Percentiles rank a stretch among this genome's conserved stretches.
Conservation (phyloP, 1,140 invertebrate genomes). For the Microplitis demolitor region DNA sequence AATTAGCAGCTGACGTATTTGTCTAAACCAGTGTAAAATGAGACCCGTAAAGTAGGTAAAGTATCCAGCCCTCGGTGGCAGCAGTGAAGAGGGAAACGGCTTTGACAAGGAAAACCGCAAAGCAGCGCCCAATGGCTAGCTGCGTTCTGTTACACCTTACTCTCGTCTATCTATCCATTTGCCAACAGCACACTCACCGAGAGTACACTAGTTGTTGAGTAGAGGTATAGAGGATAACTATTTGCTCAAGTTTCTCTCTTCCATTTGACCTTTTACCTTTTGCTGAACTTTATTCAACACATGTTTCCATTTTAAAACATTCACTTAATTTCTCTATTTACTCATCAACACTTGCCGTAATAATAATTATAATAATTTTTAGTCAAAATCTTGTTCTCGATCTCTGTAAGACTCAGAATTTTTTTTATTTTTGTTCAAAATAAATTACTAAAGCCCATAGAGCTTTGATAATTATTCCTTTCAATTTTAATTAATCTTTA, state of each 20-base stretch:
- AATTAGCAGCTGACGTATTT: no score
- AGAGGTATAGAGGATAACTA: not conserved
- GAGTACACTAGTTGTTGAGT: not conserved
- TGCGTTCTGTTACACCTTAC: not conserved
- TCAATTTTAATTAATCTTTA: no score
- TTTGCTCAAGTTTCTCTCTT: not conserved
- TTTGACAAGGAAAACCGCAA: constrained; percentile 53
- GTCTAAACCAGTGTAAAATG: no score
- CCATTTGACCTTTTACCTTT: not conserved
- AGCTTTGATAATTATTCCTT: no score
- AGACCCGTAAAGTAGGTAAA: not conserved
- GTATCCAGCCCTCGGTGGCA: not conserved
- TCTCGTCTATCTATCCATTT: not conserved
- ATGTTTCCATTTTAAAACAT: not conserved
- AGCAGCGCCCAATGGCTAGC: constrained; percentile 24
- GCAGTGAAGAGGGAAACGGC: constrained; percentile 33
- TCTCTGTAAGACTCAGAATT: no score
- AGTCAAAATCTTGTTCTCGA: no score
- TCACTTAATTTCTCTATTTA: not conserved
- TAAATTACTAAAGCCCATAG: no score
- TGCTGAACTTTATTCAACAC: constrained; percentile 8
- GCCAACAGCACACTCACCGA: not conserved
- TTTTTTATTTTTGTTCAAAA: no score
- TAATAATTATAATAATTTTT: no score
- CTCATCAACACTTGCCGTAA: not conserved